Evolutionary conservation across 2,113 vertebrate genomes (phyloP).

Genomic region (Burhinus oedicnemus): DNA sequence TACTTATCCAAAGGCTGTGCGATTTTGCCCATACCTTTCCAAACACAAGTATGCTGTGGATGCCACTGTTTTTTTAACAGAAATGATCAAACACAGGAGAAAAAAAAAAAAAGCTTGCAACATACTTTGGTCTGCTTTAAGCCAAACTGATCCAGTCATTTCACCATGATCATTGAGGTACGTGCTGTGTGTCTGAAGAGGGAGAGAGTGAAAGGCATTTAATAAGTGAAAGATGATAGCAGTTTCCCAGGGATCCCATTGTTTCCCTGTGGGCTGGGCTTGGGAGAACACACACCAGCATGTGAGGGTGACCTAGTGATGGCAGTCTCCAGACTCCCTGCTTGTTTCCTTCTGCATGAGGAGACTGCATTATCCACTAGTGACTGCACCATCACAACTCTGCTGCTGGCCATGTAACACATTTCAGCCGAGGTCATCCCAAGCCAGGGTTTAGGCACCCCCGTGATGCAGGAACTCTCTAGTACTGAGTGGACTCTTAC

Average conservation of each 20-base stretch:
- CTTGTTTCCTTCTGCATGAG: not conserved
- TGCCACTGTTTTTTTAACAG: not conserved
- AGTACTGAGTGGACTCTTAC: not conserved
- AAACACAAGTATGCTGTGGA: not conserved
- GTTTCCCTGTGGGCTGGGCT: not conserved
- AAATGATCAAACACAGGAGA: not conserved
- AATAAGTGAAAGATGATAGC: not conserved
- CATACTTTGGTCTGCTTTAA: not conserved
- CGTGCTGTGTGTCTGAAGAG: not conserved
- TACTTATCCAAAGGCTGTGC: not conserved
- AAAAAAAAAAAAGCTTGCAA: not conserved
- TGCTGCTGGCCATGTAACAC: not conserved
- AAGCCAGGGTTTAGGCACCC: not conserved
- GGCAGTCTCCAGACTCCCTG: not conserved
- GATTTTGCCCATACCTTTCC: not conserved
- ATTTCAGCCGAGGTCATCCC: not conserved
- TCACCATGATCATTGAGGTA: not conserved
- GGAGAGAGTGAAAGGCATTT: not conserved
- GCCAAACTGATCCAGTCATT: not conserved
- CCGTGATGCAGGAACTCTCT: not conserved
- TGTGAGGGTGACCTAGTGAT: not conserved
- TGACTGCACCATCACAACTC: not conserved
- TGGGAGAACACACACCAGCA: not conserved
- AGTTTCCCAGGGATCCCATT: not conserved
- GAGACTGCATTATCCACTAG: not conserved